These are phyloP conservation scores for Onychostoma macrolepis DNA, from an alignment of 2,113 vertebrate species.

Conservation along the genomic window DNA sequence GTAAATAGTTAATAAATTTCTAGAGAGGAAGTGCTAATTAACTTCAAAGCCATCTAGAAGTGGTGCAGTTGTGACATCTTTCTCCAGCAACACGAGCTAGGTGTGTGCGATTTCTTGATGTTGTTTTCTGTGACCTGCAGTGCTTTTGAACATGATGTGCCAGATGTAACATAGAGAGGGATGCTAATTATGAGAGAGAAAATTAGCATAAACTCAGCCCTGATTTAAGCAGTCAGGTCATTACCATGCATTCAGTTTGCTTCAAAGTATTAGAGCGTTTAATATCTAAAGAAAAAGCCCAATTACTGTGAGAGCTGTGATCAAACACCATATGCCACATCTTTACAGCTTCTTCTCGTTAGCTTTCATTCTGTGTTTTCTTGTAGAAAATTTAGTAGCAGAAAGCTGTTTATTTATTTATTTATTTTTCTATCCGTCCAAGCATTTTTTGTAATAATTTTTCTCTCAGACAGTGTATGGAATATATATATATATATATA, in stretches of 20 bases:
- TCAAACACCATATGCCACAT: conserved; percentile 41
- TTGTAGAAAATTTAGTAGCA: not conserved
- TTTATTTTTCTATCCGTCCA: not conserved
- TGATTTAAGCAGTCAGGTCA: conserved; percentile 58
- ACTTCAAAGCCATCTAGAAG: conserved; percentile 45
- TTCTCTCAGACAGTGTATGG: not conserved
- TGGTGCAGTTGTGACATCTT: not conserved
- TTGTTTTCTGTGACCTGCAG: conserved; percentile 41
- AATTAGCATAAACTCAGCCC: conserved; percentile 59
- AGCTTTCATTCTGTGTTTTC: conserved; percentile 28
- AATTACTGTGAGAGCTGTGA: conserved; percentile 32
- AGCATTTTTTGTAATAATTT: not conserved
- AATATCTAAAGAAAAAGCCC: conserved; percentile 48
- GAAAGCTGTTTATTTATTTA: not conserved
- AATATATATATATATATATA: too few species aligned
- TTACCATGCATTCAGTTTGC: conserved; percentile 45
- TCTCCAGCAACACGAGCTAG: not conserved
- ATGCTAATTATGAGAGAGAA: conserved; percentile 61
- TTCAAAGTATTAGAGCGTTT: conserved; percentile 47
- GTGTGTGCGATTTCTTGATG: not conserved
- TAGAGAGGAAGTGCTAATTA: conserved; percentile 50
- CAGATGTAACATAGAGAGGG: conserved; percentile 53
- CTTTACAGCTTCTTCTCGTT: conserved; percentile 48
- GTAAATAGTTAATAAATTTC: not conserved
- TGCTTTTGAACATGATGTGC: conserved; percentile 50